Base-by-base conservation (phyloP, 1,140 invertebrate species). In the Camponotus pennsylvanicus region DNA sequence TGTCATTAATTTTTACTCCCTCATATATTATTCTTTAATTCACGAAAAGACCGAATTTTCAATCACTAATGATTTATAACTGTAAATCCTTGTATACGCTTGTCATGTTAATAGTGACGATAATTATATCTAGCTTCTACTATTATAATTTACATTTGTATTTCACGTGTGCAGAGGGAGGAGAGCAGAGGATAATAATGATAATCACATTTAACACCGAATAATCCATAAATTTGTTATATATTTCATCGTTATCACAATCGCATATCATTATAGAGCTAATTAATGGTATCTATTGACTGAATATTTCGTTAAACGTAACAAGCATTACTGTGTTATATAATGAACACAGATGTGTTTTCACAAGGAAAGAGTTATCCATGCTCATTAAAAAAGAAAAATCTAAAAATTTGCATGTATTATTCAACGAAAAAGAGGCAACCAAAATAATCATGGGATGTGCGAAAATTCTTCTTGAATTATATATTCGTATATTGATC, bases 171-270 rank as follows among this genome's bases (percentile, higher is more conserved):
- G 15, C 49, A 15, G n/a, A 32, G 40, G 49, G 6, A 11, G 3
- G 45, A 11, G 11, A 27, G 5, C 15, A 45, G 40, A 75, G 79
- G n/a, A 83, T 75, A 73, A 83, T 75, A 73, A 37, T 13, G 34
- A 15, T 83, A 83, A 83, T 83, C 69, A 32, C 7, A 75, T 83
- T 83, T 73, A 83, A 83, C 79, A 73, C 55, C 55, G 13, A 73
- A 83, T 83, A 83, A 83, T 75, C 32, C 40, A 61, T 37, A 70
- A 79, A 67, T 70, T 61, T 61, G 13, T 61, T 59, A 32, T 52
- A 61, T 32, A 73, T 34, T 71, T 82, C 18, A 82, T 71, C 27
- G 6, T 83, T 49, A 83, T 34, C 45, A 73, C 45, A 73, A 73
- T n/a, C 13, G 66, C 21, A 32, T 83, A 61, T 49, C 45, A 55